Evolutionary conservation across 2,888 invertebrate genomes (phyloP), one percentile per base, ranked within the genome.

Genomic region (Trissoscelio sp.): DNA sequence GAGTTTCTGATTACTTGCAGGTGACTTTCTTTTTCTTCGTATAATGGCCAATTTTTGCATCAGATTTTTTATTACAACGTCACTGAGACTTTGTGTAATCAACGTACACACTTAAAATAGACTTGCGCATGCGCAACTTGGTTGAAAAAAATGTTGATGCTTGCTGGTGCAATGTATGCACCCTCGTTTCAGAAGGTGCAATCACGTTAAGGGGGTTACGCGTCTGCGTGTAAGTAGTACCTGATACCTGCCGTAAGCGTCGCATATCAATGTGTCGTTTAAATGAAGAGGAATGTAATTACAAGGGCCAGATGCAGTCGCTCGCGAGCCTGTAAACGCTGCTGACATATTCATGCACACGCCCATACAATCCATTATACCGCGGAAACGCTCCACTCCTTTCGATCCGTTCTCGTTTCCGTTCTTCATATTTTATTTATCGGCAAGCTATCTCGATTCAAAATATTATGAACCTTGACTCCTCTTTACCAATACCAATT

Each of bases 151-250:
- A 44, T 55, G 75, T 55, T 55, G 67, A 79, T 89, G 88, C 88
- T 88, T 88, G 88, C 87, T 78, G 85, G 87, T 83, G 86, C 88
- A 88, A 90, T 89, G 87, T 90, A 89, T 90, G 89, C 89, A 90
- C 90, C 89, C 90, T 88, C 60, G 67, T 73, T 62, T 67, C 75
- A 84, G 79, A 78, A 86, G 84, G 83, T 85, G 86, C 85, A 83
- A 75, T 75, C 74, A 74, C 75, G 83, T 83, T 62, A 53, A 75
- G 67, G 79, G 82, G 75, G 78, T 60, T 55, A 20, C 39, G 16
- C 14, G 53, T 39, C 51, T 67, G n/a, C 44, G 74, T 74, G 64
- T 73, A 74, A 80, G 79, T 67, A 46, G 81, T 77, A 77, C 75
- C 81, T 72, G 81, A 81, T 72, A 77, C 78, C 81, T 78, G 81